Base-by-base conservation (phyloP, 1,140 invertebrate species). In the Drosophila pandora region DNA sequence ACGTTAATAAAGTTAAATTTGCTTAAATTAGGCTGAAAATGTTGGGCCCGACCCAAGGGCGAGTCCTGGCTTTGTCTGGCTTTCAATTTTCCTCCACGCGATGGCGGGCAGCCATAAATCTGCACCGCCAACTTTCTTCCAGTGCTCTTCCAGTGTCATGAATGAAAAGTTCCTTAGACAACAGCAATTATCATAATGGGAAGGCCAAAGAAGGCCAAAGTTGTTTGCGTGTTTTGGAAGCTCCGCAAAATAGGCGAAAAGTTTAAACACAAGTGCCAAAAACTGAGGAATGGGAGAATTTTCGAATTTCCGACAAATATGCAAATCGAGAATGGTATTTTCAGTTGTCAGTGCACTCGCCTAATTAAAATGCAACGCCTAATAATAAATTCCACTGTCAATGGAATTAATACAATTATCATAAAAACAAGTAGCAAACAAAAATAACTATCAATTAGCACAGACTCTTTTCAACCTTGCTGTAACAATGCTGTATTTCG, bases 131-230 rank as follows among this genome's bases (percentile, higher is more conserved):
- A 61, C 28, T 63, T 60, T 61, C 39, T 23, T 12, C 47, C 59
- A 25, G 45, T 32, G 47, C 50, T 61, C 17, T 17, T 17, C 17
- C 25, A 28, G 32, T 60, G 61, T 49, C 34, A 30, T 47, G 49
- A 67, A 50, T 52, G 17, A 43, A 57, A 71, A 56, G 47, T 62
- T 67, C 34, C 25, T 47, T 28, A 60, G 54, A 84, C 61, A 85
- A 57, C 50, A 61, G 67, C 45, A 69, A 84, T 84, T 84, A 76
- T 76, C 67, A 77, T 85, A 84, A 85, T 81, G 62, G 62, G 63
- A 76, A 72, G 47, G 25, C 69, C 12, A 13, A 13, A 3, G 39
- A n/a, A 43, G 39, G 13, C n/a, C 32, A 28, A 69, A 69, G 9
- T 49, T 28, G 9, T 12, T 21, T 10, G 41, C 60, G 47, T 52